Conservation (phyloP, 2,888 invertebrate species). For the Mechanitis messenoides region DNA sequence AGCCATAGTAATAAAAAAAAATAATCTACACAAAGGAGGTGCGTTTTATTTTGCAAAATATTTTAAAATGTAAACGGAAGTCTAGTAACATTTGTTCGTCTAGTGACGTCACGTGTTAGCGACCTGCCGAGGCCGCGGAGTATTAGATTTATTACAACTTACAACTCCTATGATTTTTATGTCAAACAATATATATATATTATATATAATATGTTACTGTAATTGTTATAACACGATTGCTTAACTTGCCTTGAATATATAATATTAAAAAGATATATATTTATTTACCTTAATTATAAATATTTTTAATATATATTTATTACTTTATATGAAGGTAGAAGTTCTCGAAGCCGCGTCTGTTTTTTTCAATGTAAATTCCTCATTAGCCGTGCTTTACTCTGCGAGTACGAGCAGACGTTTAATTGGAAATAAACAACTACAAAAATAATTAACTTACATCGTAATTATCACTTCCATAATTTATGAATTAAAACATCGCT, state of each 20-base stretch:
- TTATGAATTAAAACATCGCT: conserved; percentile 21
- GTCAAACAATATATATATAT: background rate
- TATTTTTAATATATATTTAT: too few relatives aligned
- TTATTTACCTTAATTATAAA: too few relatives aligned
- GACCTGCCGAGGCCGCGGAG: conserved; percentile 66
- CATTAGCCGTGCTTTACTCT: background rate
- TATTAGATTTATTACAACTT: conserved; percentile 25
- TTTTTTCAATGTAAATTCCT: background rate
- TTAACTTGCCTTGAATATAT: too few relatives aligned
- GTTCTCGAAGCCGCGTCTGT: too few relatives aligned
- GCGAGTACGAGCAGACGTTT: conserved; percentile 10
- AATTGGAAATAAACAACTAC: conserved; percentile 23
- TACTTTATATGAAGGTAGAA: too few relatives aligned
- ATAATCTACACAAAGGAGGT: too few relatives aligned
- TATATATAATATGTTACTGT: background rate
- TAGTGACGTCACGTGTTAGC: conserved; percentile 69
- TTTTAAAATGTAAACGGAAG: too few relatives aligned
- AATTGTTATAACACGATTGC: background rate
- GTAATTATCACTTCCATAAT: conserved; percentile 28
- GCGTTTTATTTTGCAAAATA: too few relatives aligned
- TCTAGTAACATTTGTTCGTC: conserved; percentile 7
- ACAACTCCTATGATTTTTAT: background rate
- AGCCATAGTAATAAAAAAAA: too few relatives aligned
- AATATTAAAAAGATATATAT: too few relatives aligned
- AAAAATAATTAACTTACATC: conserved; percentile 25